Conservation (phyloP, 2,888 invertebrate species). For the Epinotia demarniana region DNA sequence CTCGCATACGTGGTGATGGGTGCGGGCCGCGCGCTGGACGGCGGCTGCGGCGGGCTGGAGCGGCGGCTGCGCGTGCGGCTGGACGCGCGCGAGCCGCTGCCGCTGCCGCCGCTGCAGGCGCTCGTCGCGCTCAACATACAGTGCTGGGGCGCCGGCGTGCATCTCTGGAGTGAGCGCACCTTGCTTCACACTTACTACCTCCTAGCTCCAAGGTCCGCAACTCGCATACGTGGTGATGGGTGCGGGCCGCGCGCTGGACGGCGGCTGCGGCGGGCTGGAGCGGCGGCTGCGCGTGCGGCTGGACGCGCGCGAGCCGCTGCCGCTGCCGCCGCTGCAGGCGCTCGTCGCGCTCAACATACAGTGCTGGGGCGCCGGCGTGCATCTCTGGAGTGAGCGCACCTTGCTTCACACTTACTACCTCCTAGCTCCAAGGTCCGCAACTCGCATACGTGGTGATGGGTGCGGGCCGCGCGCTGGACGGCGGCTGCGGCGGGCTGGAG, state of each 20-base stretch:
- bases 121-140: conserved; percentile 96
- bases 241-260: no score
- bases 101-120: conserved; percentile 94
- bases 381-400: conserved; percentile 88
- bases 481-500: conserved; percentile 91
- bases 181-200: background rate
- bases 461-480: no score
- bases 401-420: background rate
- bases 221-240: no score
- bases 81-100: conserved; percentile 87
- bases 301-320: conserved; percentile 87
- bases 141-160: conserved; percentile 97
- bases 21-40: no score
- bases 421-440: no score
- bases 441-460: no score
- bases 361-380: conserved; percentile 97
- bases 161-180: conserved; percentile 88
- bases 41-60: conserved; percentile 91
- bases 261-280: conserved; percentile 91
- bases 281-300: conserved; percentile 77
- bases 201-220: no score
- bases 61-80: conserved; percentile 77
- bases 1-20: no score
- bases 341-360: conserved; percentile 96
- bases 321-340: conserved; percentile 94